A percentile compares a stretch with the other conserved stretches of the same genome.
These are phyloP conservation scores for Nothocercus nigrocapillus DNA, from an alignment of 2,113 vertebrate species.

Conservation along the genomic window DNA sequence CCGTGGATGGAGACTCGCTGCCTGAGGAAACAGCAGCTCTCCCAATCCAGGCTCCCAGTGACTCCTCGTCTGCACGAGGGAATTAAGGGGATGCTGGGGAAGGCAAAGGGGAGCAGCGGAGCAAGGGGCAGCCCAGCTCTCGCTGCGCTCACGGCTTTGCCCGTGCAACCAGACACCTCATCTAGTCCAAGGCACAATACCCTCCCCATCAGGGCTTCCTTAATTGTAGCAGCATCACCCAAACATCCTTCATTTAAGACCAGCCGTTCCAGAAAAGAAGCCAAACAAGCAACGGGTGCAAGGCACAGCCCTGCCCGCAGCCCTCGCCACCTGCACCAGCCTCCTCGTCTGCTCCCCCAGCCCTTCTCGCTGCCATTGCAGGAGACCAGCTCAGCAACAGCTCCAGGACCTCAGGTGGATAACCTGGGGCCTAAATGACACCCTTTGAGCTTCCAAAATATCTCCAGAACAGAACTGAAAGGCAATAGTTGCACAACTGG, in stretches of 20 bases:
- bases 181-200: neutral
- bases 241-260: neutral
- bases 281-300: neutral
- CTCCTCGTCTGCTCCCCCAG: neutral
- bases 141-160: accelerated
- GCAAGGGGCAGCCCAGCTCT: neutral
- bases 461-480: accelerated
- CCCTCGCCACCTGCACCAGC: accelerated
- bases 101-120: neutral
- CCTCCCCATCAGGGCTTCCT: accelerated
- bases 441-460: neutral
- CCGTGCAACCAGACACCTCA: accelerated
- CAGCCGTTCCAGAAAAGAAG: neutral
- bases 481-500: neutral
- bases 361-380: accelerated
- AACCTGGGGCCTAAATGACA: accelerated
- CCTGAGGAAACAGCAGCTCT: neutral
- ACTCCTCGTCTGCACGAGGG: neutral
- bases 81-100: accelerated
- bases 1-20: neutral
- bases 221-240: neutral
- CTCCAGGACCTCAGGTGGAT: neutral
- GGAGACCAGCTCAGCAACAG: neutral
- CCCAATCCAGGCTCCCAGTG: neutral
- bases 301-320: neutral